phyloP scores from a whole-genome alignment of 2,888 invertebrate genomes.

The Hoplodrina blanda region DNA sequence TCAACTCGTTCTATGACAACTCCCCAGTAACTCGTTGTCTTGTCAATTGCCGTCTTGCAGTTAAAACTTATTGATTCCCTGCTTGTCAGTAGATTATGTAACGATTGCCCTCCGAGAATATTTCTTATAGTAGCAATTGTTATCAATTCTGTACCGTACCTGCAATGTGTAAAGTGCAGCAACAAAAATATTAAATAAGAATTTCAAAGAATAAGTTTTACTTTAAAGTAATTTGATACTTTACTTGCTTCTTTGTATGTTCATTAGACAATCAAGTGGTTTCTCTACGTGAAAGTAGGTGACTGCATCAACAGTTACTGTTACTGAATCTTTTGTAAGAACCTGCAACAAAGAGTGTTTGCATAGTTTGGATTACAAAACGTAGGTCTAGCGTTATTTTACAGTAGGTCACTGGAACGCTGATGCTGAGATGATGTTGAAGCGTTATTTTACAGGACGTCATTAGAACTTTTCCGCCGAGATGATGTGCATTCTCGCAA shows the following conservation, averaged over 20 bases:
- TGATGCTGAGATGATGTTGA: no score
- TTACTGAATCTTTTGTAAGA: slow-evolving; percentile 95
- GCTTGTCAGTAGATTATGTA: slow-evolving; percentile 91
- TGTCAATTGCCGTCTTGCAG: slow-evolving; percentile 88
- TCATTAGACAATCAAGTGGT: slow-evolving; percentile 92
- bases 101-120: slow-evolving; percentile 91
- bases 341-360: slow-evolving; percentile 85
- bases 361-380: background rate
- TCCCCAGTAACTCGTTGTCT: slow-evolving; percentile 89
- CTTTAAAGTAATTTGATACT: background rate
- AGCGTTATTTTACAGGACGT: no score
- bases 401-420: background rate
- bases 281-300: slow-evolving; percentile 94
- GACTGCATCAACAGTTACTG: slow-evolving; percentile 96
- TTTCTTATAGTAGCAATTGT: slow-evolving; percentile 88
- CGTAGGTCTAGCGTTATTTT: background rate
- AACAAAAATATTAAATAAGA: background rate
- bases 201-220: no score
- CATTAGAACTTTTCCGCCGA: no score
- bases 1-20: slow-evolving; percentile 91
- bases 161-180: slow-evolving; percentile 56
- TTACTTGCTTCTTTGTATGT: slow-evolving; percentile 75
- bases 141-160: slow-evolving; percentile 81
- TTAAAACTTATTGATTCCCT: slow-evolving; percentile 90
- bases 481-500: no score